Base-by-base conservation (phyloP, 2,888 invertebrate species). In the Platynereis dumerilii region DNA sequence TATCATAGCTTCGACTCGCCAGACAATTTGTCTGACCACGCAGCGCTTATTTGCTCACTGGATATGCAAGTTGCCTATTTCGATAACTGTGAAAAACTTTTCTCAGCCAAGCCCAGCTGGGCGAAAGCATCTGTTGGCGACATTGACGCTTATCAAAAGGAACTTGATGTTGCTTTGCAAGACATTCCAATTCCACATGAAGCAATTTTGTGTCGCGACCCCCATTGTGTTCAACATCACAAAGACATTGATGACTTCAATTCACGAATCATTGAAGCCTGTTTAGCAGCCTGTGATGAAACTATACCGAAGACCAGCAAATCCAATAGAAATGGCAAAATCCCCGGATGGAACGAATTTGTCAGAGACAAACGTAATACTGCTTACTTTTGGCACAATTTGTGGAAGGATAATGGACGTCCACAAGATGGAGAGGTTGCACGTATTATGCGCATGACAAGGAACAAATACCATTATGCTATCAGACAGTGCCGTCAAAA, bases 391-490 rank as follows among this genome's bases (percentile, higher is more conserved):
- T 48, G 48, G 48, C 48, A 48, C 48, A 5, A 22, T 3, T n/a
- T 48, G 17, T 48, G 48, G 48, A 22, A 20, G 17, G 48, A 48
- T 12, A 20, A 22, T 48, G 48, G 48, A 5, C 7, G 22, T 20
- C 48, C 48, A n/a, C 22, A 22, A 10, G 22, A 48, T 48, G 48
- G 48, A 5, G 20, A 48, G 17, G 5, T 48, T 12, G n/a, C n/a
- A 10, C 20, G 22, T 48, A 48, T 5, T 20, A 48, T n/a, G 22
- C 17, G 48, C 17, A 48, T n/a, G 22, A 48, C 48, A 12, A 48
- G 48, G n/a, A 22, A n/a, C 17, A 22, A n/a, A 20, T 48, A 48
- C 48, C 48, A 48, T n/a, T 48, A 48, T 48, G 48, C 48, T 20
- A 48, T 48, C 22, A 48, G 48, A 48, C 17, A 48, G 7, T n/a